Percentiles rank a stretch among this genome's conserved stretches.
These are phyloP conservation scores for Porites cylindrica DNA, from an alignment of 92 coral and sea anemone genomes.

Conservation along the genomic window DNA sequence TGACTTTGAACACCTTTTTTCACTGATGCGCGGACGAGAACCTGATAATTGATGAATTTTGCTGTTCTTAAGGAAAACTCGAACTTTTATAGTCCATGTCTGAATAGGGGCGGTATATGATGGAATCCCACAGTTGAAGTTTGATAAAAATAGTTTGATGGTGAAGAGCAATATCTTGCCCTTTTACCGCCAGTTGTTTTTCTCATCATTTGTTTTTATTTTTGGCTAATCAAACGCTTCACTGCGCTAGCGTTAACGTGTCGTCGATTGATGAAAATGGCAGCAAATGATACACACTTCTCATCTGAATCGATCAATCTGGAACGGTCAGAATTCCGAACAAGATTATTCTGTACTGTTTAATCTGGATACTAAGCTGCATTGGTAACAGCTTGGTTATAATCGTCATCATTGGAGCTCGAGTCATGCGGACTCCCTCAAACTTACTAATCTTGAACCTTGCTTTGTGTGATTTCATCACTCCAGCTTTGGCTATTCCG, in stretches of 20 bases:
- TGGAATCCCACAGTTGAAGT: not conserved
- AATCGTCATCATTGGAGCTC: constrained; percentile 63
- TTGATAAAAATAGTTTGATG: not conserved
- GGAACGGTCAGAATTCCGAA: constrained; percentile 53
- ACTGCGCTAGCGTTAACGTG: not conserved
- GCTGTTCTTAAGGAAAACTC: no score
- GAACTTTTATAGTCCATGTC: no score
- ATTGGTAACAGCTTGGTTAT: constrained; percentile 77
- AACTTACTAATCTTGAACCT: constrained; percentile 77
- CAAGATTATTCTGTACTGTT: constrained; percentile 56
- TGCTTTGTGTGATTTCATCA: constrained; percentile 79
- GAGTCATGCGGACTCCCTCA: constrained; percentile 70
- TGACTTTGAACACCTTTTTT: no score
- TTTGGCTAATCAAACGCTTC: not conserved
- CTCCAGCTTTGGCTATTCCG: constrained; percentile 82
- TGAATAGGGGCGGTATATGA: not conserved
- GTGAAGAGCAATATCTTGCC: not conserved
- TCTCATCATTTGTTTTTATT: not conserved
- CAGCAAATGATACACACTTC: not conserved
- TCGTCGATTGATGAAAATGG: constrained; percentile 9
- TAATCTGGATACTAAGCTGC: constrained; percentile 61
- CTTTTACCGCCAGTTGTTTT: not conserved
- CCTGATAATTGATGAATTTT: no score
- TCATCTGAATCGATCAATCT: not conserved
- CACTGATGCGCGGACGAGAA: no score